Base-by-base conservation (phyloP, 2,888 invertebrate genomes). In the Sesia apiformis region DNA sequence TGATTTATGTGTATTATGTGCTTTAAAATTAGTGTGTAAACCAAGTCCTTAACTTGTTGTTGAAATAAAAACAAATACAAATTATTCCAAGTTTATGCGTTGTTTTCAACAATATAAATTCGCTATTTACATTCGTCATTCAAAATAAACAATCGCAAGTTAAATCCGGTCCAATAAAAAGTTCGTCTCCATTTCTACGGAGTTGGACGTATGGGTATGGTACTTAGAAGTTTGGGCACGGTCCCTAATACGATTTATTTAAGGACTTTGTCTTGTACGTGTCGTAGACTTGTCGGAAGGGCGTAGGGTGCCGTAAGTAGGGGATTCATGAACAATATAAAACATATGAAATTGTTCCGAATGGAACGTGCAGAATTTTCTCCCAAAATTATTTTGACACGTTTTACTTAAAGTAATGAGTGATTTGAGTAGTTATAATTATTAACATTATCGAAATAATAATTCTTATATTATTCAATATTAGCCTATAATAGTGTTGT, bases 201-300 rank as follows among this genome's bases (percentile, higher is more conserved):
- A 53, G 43, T 52, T 53, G 52, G 49, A 53, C 49, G 41, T 7
- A 40, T 39, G 38, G 23, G 23, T 53, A 23, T 49, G 23, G 23
- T 53, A 23, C 52, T 40, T 50, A 42, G 39, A 52, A 55, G 54
- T 50, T 38, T 38, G 39, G 38, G 50, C 50, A 50, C 50, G 50
- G 39, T 46, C 50, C 50, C 39, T 50, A 57, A 57, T 55, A 55
- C 55, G 53, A 57, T 57, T 57, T 57, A 57, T 57, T 57, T 55
- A 46, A 57, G 54, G 52, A 51, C 55, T 55, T 55, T 53, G 55
- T 57, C 57, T 57, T 57, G 53, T 51, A 52, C 53, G 53, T 53
- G 56, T 56, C 53, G 51, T 50, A 51, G 52, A 50, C 50, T 46
- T 46, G 46, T 46, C 23, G 46, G 46, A 46, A 23, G 0, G 23